A percentile compares a stretch with the other conserved stretches of the same genome.
These are phyloP conservation scores for Aurelia sp. DNA, from an alignment of 30 jellyfish, hydroid and myxozoan species.

Conservation along the genomic window DNA sequence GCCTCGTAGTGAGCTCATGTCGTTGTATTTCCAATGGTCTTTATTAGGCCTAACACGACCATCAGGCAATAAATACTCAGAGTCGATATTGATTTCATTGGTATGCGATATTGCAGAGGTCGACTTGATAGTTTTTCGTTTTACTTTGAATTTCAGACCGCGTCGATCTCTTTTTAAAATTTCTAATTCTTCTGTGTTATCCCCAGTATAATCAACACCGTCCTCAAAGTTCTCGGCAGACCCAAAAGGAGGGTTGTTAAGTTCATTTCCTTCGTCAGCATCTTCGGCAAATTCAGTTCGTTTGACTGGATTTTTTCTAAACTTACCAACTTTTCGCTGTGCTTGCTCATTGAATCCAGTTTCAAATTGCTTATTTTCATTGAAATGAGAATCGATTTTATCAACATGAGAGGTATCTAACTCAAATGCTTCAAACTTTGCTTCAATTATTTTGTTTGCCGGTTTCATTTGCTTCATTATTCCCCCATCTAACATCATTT, in stretches of 20 bases:
- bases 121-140: conserved; percentile 28
- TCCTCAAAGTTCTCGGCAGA: neutral
- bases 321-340: no score
- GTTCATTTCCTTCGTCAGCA: neutral
- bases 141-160: conserved; percentile 28
- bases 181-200: neutral
- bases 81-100: conserved; percentile 31
- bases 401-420: no score
- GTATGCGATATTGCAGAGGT: conserved; percentile 17
- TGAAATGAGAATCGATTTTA: no score
- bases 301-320: no score
- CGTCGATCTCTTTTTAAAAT: conserved; percentile 26
- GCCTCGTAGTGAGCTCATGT: conserved; percentile 52
- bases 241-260: neutral
- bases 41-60: conserved; percentile 32
- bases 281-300: neutral
- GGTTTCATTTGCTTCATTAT: neutral
- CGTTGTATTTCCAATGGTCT: conserved; percentile 47
- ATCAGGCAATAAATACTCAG: conserved; percentile 27
- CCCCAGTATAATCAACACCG: neutral
- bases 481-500: no score
- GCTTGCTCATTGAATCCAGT: neutral
- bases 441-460: no score
- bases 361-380: neutral
- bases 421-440: no score